Evolutionary conservation across 2,113 vertebrate species (phyloP).

Genomic region (Lamprologus speciosus): DNA sequence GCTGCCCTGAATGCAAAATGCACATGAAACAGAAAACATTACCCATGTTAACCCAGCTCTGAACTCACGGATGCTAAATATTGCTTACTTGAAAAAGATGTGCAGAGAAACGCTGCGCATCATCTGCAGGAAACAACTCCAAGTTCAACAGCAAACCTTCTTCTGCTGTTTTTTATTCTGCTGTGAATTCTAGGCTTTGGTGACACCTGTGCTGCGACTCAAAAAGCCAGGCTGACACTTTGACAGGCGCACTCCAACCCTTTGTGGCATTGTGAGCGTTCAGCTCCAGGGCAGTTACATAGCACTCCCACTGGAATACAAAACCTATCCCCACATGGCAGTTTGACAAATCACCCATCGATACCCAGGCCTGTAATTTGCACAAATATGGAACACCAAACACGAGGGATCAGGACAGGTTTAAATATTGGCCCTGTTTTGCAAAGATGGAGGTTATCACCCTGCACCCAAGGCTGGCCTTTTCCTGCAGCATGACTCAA

Average conservation of each 20-base stretch:
- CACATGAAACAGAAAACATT: background rate
- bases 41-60: background rate
- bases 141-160: background rate
- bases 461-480: background rate
- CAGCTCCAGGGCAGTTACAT: conserved; percentile 2
- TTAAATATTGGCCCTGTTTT: background rate
- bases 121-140: background rate
- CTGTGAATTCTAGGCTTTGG: background rate
- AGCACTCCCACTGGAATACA: conserved; percentile 15
- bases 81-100: background rate
- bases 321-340: conserved; percentile 35
- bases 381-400: conserved; percentile 9
- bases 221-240: conserved; percentile 26
- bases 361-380: conserved; percentile 36
- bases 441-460: background rate
- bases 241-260: conserved; percentile 15
- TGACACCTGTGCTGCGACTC: background rate
- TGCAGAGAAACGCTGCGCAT: background rate
- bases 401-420: background rate
- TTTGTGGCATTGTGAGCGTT: conserved; percentile 16
- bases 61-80: background rate
- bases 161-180: background rate
- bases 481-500: background rate
- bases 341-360: conserved; percentile 53
- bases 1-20: background rate